Conservation (phyloP, 2,888 invertebrate genomes). For the Drosophila kambysellisi region DNA sequence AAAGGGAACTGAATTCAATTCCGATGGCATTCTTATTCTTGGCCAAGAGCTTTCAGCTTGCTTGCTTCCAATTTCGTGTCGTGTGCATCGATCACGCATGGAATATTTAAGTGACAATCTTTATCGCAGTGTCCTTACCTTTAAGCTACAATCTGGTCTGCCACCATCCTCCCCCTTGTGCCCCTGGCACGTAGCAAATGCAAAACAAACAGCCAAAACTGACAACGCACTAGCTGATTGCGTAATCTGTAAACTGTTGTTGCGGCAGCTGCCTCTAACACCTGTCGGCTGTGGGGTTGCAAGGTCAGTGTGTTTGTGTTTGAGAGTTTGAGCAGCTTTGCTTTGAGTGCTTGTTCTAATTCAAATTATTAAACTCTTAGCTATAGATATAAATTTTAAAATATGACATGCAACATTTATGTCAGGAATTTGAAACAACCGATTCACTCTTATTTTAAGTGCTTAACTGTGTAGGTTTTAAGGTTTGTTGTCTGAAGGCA, state of each 20-base stretch:
- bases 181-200: conserved; percentile 44
- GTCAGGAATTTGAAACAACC: not conserved
- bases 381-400: not conserved
- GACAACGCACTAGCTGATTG: conserved; percentile 47
- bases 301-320: not conserved
- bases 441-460: not conserved
- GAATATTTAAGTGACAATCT: conserved; percentile 77
- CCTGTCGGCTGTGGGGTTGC: conserved; percentile 13
- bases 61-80: conserved; percentile 19
- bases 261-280: conserved; percentile 4
- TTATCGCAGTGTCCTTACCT: not conserved
- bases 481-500: not conserved
- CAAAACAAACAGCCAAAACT: conserved; percentile 49
- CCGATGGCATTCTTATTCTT: conserved; percentile 24
- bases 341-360: not conserved
- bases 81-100: conserved; percentile 73
- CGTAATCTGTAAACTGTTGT: conserved; percentile 31
- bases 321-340: not conserved
- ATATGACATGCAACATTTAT: not conserved
- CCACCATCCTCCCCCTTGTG: not conserved
- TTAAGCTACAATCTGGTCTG: not conserved
- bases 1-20: conserved; percentile 60
- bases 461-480: not conserved
- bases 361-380: not conserved
- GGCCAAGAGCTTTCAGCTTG: conserved; percentile 25